Percentiles rank a stretch among this genome's conserved stretches.
phyloP scores from a whole-genome alignment of 2,888 invertebrate genomes.

The Acanthoscelides obtectus region DNA sequence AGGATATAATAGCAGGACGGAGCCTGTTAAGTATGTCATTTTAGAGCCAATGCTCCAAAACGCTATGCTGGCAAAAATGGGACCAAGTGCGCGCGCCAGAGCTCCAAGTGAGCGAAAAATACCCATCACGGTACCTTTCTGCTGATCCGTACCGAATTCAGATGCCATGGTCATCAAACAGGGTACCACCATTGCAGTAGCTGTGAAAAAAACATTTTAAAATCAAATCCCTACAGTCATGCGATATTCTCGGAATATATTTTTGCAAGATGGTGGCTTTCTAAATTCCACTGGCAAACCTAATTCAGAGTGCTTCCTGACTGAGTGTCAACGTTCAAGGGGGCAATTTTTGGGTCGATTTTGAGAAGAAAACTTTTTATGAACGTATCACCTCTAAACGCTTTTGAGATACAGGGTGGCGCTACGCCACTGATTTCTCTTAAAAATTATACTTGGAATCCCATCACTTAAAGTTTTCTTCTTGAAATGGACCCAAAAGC shows the following conservation, averaged over 20 bases:
- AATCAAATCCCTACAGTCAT: conserved; percentile 6
- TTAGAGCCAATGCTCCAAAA: conserved; percentile 90
- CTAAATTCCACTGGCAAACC: no score
- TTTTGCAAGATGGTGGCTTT: no score
- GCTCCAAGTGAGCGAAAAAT: conserved; percentile 93
- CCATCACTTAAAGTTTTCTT: no score
- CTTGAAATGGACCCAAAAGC: not conserved
- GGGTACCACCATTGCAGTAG: conserved; percentile 91
- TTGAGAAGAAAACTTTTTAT: no score
- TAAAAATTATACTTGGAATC: no score
- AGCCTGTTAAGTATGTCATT: conserved; percentile 77
- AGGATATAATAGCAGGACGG: conserved; percentile 70
- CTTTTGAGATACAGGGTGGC: no score
- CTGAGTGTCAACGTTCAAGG: no score
- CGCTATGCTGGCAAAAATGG: conserved; percentile 79
- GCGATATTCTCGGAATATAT: no score
- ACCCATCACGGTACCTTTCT: conserved; percentile 91
- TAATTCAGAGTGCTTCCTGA: no score
- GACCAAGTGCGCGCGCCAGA: conserved; percentile 87
- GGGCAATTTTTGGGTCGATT: no score
- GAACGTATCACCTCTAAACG: no score
- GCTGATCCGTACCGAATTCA: conserved; percentile 69
- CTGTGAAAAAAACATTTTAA: conserved; percentile 45
- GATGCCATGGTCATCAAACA: conserved; percentile 93
- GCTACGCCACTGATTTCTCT: no score